Evolutionary conservation across 2,797 vertebrate genomes (phyloP).

Genomic region (Gephyroberyx darwinii): DNA sequence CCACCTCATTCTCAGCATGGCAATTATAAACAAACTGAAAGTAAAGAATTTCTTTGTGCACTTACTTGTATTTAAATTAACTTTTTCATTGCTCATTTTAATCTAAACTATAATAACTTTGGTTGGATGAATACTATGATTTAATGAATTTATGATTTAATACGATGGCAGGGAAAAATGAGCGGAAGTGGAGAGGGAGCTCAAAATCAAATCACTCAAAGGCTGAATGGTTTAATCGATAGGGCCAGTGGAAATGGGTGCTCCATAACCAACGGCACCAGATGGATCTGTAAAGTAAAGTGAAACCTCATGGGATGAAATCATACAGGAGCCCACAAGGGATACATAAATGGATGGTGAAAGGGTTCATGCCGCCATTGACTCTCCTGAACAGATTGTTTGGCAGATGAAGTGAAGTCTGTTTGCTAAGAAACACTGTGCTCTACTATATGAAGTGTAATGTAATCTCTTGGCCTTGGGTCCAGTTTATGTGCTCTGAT

Average conservation of each 20-base stretch:
- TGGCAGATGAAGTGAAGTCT: constrained; percentile 52
- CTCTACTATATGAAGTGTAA: constrained; percentile 66
- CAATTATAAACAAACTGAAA: too few species aligned
- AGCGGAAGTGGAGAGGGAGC: constrained; percentile 18
- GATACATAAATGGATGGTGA: constrained; percentile 28
- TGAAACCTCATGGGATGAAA: constrained; percentile 43
- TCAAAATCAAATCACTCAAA: constrained; percentile 45
- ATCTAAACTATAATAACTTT: too few species aligned
- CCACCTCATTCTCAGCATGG: too few species aligned
- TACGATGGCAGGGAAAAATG: neutral
- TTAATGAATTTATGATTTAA: too few species aligned
- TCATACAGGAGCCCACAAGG: constrained; percentile 32
- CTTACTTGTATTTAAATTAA: too few species aligned
- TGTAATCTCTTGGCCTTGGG: constrained; percentile 61
- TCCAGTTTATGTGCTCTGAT: constrained; percentile 61
- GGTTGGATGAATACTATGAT: too few species aligned
- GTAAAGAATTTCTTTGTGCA: too few species aligned
- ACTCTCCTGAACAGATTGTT: constrained; percentile 48
- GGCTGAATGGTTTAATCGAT: constrained; percentile 44
- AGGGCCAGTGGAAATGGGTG: constrained; percentile 27
- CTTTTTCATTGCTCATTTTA: too few species aligned
- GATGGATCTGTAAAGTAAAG: constrained; percentile 45
- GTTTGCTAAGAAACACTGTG: constrained; percentile 68
- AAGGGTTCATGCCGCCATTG: constrained; percentile 24
- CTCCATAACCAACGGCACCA: constrained; percentile 30